Conservation (phyloP, 2,113 vertebrate genomes). For the Arothron firmamentum region DNA sequence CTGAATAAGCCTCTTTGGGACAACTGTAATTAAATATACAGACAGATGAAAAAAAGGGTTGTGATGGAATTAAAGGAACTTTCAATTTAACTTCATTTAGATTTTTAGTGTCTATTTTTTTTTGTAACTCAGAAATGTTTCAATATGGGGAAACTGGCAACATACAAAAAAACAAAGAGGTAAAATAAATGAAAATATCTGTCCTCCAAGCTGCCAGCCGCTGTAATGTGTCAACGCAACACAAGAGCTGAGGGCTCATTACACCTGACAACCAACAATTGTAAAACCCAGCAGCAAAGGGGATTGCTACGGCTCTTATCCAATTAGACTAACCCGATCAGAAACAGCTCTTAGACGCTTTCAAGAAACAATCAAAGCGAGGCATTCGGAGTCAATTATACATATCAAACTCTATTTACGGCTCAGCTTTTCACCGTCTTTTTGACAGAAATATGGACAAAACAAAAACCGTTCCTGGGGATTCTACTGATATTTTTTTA, state of each 20-base stretch:
- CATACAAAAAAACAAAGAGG: neutral
- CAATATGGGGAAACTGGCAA: neutral
- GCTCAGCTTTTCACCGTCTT: neutral
- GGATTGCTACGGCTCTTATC: constrained; percentile 48
- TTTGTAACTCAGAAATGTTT: neutral
- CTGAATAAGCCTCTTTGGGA: neutral
- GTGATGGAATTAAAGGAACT: too few species aligned
- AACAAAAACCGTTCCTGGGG: neutral
- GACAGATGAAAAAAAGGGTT: too few species aligned
- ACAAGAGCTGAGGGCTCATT: constrained; percentile 27
- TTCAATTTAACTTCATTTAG: neutral
- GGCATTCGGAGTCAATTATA: constrained; percentile 3
- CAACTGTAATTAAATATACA: neutral
- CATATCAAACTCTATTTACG: constrained; percentile 6
- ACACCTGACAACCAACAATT: constrained; percentile 25
- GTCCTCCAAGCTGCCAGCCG: neutral
- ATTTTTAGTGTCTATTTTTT: neutral
- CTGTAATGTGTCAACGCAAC: neutral
- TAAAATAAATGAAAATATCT: neutral
- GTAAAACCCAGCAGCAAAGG: constrained; percentile 40
- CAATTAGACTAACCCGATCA: constrained; percentile 52
- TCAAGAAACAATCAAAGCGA: constrained; percentile 17
- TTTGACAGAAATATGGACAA: constrained; percentile 4
- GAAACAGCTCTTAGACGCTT: constrained; percentile 36
- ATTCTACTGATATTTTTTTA: neutral